A percentile compares a stretch with the other conserved stretches of the same genome.
Evolutionary conservation across 2,797 vertebrate species (phyloP).

Genomic region (Gambusia yucatana): DNA sequence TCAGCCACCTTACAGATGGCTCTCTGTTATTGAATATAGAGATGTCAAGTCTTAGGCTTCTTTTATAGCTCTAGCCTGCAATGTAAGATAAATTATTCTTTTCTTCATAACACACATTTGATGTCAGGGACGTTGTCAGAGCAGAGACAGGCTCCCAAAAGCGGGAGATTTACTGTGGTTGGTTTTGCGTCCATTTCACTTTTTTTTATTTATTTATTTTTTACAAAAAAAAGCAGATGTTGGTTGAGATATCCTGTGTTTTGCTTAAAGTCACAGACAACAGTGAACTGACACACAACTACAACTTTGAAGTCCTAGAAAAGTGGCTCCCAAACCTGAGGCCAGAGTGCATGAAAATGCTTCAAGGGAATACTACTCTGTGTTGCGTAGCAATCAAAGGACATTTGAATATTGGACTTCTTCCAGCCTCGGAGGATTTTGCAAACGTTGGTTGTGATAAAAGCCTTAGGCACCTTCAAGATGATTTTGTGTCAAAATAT

Average conservation of each 20-base stretch:
- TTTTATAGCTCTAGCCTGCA: background rate
- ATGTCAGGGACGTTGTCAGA: background rate
- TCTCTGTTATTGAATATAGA: background rate
- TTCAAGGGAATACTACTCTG: background rate
- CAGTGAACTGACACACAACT: background rate
- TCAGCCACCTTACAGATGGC: background rate
- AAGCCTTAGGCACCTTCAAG: background rate
- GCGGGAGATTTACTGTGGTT: background rate
- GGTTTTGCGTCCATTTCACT: background rate
- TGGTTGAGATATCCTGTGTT: background rate
- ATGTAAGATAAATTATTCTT: background rate
- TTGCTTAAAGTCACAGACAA: background rate
- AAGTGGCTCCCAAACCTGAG: background rate
- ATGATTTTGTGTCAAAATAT: slow-evolving; percentile 2
- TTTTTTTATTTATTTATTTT: background rate
- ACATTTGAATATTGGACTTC: background rate
- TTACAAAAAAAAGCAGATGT: background rate
- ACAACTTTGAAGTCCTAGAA: background rate
- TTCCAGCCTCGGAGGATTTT: background rate
- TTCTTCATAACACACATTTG: background rate
- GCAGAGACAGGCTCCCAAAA: background rate
- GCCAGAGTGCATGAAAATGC: background rate
- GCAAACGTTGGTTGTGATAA: background rate
- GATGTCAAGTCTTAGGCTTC: background rate
- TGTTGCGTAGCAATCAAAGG: background rate